Conservation (phyloP, 2,888 invertebrate species). For the Drosophila ustulata region DNA sequence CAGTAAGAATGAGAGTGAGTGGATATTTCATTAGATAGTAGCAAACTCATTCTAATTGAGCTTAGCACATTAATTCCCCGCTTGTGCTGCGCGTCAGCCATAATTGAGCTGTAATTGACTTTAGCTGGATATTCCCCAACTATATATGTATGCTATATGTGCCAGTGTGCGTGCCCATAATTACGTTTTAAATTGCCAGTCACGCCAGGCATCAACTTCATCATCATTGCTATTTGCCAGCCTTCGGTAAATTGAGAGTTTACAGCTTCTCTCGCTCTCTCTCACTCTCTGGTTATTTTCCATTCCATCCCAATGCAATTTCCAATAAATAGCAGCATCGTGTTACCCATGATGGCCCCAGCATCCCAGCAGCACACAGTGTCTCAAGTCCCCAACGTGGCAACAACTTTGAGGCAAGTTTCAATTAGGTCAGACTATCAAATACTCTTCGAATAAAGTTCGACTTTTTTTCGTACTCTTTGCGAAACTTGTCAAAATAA, state of each 20-base stretch:
- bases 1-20: background rate
- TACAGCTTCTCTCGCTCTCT: slow-evolving; percentile 11
- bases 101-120: slow-evolving; percentile 76
- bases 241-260: slow-evolving; percentile 68
- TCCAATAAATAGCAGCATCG: slow-evolving; percentile 53
- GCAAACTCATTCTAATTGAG: slow-evolving; percentile 63
- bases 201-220: slow-evolving; percentile 48
- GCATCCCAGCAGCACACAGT: slow-evolving; percentile 1
- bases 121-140: slow-evolving; percentile 35
- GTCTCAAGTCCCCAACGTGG: slow-evolving; percentile 4
- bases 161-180: slow-evolving; percentile 51
- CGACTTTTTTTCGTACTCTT: background rate
- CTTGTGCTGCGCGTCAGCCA: slow-evolving; percentile 47
- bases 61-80: slow-evolving; percentile 64
- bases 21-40: slow-evolving; percentile 47
- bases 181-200: slow-evolving; percentile 74
- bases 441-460: background rate
- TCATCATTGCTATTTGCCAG: slow-evolving; percentile 42
- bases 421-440: slow-evolving; percentile 1
- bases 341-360: slow-evolving; percentile 42
- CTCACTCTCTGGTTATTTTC: slow-evolving; percentile 58
- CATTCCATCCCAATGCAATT: slow-evolving; percentile 49
- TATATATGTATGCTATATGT: background rate
- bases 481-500: slow-evolving; percentile 1
- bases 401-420: background rate